Base-by-base conservation (phyloP, 2,797 vertebrate genomes). In the Microtus agrestis region DNA sequence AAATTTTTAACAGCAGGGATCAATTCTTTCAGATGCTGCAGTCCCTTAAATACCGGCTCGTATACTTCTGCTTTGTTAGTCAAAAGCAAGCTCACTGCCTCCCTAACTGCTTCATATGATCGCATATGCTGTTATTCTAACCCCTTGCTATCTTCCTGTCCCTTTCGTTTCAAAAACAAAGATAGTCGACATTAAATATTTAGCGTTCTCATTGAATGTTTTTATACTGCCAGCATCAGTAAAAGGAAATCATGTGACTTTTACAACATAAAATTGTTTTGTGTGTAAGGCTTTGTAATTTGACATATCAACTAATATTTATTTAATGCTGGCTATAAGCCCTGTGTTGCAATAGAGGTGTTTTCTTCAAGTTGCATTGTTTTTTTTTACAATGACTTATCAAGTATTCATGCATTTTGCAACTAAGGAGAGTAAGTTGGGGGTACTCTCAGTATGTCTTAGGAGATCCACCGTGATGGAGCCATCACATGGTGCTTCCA, bases 111-210 rank as follows among this genome's bases (percentile, higher is more conserved):
- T 37, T 92, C 56, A 14, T 74, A 37, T 29, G 76, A 63, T 51
- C 51, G 19, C 15, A 80, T 3, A 54, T 2, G n/a, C 34, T 80
- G 37, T 54, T 93, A 73, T 10, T 29, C 23, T 63, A 48, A 59
- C 37, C 46, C 79, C 92, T 71, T n/a, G 86, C 8, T 19, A 43
- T 74, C 76, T 92, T 63, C 65, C 74, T 48, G 21, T 46, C 87
- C 59, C 46, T 94, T 93, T 76, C 21, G 34, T 91, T 80, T 91
- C 84, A 74, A 82, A 94, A 43, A 34, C 80, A 95, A 95, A 94
- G n/a, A 93, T 9, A 14, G 48, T 79, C 69, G 43, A 77, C 51
- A 95, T 89, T 89, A 79, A 81, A 74, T 91, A 88, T 54, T 93
- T 87, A 96, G 43, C 25, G 78, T 37, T 12, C 63, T 78, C 56